These are phyloP conservation scores for Lanius ludovicianus DNA, from an alignment of 2,113 vertebrate species.

Conservation along the genomic window DNA sequence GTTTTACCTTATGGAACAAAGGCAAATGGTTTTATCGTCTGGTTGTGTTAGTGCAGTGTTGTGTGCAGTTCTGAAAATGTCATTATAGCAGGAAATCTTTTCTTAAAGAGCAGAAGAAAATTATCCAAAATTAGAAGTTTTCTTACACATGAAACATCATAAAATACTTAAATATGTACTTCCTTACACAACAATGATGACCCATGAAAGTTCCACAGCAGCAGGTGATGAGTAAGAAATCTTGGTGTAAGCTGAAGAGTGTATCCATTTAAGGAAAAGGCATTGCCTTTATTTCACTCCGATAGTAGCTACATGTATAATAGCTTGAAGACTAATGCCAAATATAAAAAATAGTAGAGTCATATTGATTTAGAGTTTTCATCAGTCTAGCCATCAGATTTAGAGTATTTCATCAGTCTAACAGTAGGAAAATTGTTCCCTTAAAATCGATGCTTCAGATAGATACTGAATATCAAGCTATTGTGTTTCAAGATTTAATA, in stretches of 20 bases:
- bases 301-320: neutral
- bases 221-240: neutral
- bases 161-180: neutral
- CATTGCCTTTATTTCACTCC: neutral
- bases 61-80: neutral
- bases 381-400: neutral
- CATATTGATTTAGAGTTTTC: neutral
- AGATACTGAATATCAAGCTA: constrained; percentile 27
- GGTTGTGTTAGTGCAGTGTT: neutral
- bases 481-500: constrained; percentile 46
- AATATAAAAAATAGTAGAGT: neutral
- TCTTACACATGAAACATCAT: neutral
- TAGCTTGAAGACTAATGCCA: neutral
- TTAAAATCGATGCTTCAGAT: neutral
- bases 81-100: neutral
- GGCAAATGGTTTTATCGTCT: neutral
- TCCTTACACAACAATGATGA: neutral
- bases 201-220: neutral
- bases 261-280: neutral
- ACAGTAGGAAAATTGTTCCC: neutral
- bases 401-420: neutral
- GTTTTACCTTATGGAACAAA: neutral
- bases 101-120: neutral
- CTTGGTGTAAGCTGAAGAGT: neutral
- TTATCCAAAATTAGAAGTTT: neutral